A percentile compares a stretch with the other conserved stretches of the same genome.
Evolutionary conservation across 1,140 invertebrate genomes (phyloP).

Genomic region (Micrasema longulum): DNA sequence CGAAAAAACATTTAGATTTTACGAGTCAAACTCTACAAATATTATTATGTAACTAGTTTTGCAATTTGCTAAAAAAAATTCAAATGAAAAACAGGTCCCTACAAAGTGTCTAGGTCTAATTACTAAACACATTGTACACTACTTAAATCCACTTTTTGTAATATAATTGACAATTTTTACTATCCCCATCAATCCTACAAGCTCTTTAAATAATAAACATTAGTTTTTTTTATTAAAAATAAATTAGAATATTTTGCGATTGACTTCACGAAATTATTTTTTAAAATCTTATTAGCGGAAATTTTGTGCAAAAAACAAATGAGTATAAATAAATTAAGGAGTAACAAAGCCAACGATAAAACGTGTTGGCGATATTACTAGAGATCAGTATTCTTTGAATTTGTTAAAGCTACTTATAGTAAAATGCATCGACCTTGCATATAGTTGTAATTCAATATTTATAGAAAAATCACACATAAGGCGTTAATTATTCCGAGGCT

Average conservation of each 20-base stretch:
- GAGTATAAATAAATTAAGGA: constrained; percentile 16
- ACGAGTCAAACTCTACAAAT: no score
- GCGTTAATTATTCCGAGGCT: not conserved
- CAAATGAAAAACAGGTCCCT: no score
- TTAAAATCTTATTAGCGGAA: constrained; percentile 12
- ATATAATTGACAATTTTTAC: constrained; percentile 8
- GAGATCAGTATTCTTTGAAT: constrained; percentile 38
- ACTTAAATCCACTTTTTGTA: no score
- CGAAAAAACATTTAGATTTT: no score
- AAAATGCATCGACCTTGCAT: constrained; percentile 19
- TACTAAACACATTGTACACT: no score
- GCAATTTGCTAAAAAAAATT: no score
- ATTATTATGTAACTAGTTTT: no score
- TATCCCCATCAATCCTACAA: not conserved
- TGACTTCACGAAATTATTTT: not conserved
- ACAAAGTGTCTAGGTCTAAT: no score
- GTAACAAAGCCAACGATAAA: constrained; percentile 22
- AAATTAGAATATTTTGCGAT: no score
- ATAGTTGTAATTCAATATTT: constrained; percentile 1
- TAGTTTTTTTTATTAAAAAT: no score
- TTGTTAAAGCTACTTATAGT: constrained; percentile 24
- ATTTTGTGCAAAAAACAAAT: constrained; percentile 26
- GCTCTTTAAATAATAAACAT: constrained; percentile 6
- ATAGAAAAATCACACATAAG: not conserved
- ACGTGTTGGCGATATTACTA: constrained; percentile 17